phyloP scores from a whole-genome alignment of 2,113 vertebrate species.

The Daubentonia madagascariensis region DNA sequence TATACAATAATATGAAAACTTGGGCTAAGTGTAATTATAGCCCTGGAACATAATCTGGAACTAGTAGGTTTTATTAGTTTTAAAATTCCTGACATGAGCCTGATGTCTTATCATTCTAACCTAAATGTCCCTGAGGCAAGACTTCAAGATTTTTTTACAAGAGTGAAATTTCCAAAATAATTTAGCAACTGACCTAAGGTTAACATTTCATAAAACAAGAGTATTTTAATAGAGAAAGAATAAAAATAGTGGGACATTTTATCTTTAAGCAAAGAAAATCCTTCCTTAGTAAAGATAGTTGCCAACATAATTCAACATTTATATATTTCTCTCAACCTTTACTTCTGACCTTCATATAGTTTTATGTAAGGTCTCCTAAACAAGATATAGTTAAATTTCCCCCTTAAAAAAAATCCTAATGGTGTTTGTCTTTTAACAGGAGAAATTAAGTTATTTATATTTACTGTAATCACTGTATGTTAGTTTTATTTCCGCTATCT shows the following conservation, averaged over 20 bases:
- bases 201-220: constrained; percentile 57
- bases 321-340: not conserved
- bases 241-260: not conserved
- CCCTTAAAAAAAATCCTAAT: not conserved
- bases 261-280: constrained; percentile 49
- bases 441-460: constrained; percentile 25
- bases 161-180: constrained; percentile 57
- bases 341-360: not conserved
- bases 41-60: not conserved
- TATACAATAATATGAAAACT: not conserved
- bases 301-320: not conserved
- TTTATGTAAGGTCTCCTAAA: not conserved
- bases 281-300: constrained; percentile 22
- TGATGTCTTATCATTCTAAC: constrained; percentile 10
- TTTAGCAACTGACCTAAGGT: constrained; percentile 40
- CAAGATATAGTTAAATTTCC: not conserved
- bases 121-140: constrained; percentile 24
- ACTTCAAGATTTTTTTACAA: not conserved
- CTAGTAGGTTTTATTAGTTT: constrained; percentile 10
- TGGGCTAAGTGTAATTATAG: constrained; percentile 1
- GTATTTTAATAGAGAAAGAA: constrained; percentile 36
- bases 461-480: not conserved
- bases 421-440: not conserved
- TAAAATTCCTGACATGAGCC: constrained; percentile 7
- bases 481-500: constrained; percentile 24